Percentiles rank a stretch among this genome's conserved stretches.
Conservation (phyloP, 2,888 invertebrate species). For the Boloria euphrosyne region DNA sequence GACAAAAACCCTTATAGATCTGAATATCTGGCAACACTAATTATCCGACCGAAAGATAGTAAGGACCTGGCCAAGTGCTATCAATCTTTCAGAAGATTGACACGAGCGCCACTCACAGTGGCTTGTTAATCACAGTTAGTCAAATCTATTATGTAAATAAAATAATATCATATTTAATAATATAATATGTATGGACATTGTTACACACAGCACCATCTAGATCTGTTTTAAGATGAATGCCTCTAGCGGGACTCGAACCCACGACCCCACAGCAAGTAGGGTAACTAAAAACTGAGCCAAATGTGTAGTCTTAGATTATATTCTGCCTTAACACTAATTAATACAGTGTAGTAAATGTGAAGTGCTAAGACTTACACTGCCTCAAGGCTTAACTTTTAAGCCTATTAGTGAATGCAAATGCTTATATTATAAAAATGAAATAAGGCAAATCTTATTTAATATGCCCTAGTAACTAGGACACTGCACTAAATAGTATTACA, state of each 20-base stretch:
- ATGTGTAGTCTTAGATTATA: not conserved
- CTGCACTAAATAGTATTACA: not conserved
- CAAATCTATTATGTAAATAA: not conserved
- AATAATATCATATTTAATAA: not conserved
- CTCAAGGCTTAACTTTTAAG: constrained; percentile 11
- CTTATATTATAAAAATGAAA: constrained; percentile 4
- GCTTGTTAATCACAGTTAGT: constrained; percentile 15
- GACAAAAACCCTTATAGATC: not conserved
- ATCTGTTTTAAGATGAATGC: too few species aligned
- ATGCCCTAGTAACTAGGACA: constrained; percentile 7
- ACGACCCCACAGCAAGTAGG: too few species aligned
- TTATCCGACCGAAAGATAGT: constrained; percentile 81
- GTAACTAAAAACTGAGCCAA: too few species aligned
- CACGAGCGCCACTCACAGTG: constrained; percentile 49
- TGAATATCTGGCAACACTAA: constrained; percentile 22
- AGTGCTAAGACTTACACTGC: constrained; percentile 7
- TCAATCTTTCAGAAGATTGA: constrained; percentile 52
- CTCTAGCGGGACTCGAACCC: too few species aligned
- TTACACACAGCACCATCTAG: too few species aligned
- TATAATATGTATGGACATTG: too few species aligned
- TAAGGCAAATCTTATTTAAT: constrained; percentile 1
- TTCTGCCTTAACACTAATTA: not conserved
- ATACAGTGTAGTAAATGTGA: not conserved
- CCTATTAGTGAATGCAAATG: constrained; percentile 14
- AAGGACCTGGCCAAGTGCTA: constrained; percentile 79